Percentiles rank a stretch among this genome's conserved stretches.
These are phyloP conservation scores for Babylonia areolata DNA, from an alignment of 1,140 invertebrate genomes.

Conservation along the genomic window DNA sequence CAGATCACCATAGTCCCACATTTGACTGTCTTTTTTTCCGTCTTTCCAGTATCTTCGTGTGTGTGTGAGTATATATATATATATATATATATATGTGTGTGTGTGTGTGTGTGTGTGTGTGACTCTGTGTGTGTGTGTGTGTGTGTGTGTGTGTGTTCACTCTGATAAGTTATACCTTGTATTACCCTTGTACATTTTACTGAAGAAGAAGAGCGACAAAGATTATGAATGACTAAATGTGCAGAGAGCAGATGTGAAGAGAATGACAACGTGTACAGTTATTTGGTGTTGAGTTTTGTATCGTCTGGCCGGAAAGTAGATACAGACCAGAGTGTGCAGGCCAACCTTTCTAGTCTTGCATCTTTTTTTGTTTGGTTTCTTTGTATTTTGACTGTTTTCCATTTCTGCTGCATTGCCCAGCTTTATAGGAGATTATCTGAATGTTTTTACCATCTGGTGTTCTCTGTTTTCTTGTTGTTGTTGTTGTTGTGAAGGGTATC, in stretches of 20 bases:
- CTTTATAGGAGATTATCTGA: not conserved
- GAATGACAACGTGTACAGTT: not conserved
- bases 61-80: too few species aligned
- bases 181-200: too few species aligned
- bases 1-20: too few species aligned
- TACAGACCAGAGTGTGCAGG: not conserved
- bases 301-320: not conserved
- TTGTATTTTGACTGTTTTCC: too few species aligned
- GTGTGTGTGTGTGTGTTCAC: too few species aligned
- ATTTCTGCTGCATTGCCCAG: not conserved
- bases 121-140: too few species aligned
- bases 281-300: not conserved
- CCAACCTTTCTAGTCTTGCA: not conserved
- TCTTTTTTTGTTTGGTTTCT: not conserved
- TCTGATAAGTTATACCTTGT: too few species aligned
- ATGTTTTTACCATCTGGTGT: not conserved
- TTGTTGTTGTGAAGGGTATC: too few species aligned
- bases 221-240: not conserved
- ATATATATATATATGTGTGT: too few species aligned
- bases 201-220: not conserved
- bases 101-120: too few species aligned
- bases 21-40: too few species aligned
- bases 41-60: too few species aligned
- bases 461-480: not conserved
- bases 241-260: not conserved